These are phyloP conservation scores for Epinephelus lanceolatus DNA, from an alignment of 2,113 vertebrate species.

Conservation along the genomic window DNA sequence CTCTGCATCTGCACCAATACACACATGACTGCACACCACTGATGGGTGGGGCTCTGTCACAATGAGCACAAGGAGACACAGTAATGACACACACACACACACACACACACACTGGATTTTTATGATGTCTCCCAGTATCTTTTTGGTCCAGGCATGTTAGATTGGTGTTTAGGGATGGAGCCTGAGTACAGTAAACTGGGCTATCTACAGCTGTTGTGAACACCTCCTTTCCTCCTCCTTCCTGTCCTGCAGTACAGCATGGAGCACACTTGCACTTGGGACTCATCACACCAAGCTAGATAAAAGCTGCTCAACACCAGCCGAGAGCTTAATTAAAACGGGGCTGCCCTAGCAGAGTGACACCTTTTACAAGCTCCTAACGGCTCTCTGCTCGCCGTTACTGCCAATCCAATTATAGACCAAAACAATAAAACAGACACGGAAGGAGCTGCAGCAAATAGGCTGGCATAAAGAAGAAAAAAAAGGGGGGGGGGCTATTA, in stretches of 20 bases:
- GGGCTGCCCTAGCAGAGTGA: constrained; percentile 66
- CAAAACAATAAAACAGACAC: constrained; percentile 78
- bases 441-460: constrained; percentile 64
- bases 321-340: constrained; percentile 88
- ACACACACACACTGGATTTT: constrained; percentile 45
- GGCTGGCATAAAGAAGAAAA: constrained; percentile 23
- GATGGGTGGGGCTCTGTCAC: constrained; percentile 73
- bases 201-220: constrained; percentile 58
- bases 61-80: constrained; percentile 55
- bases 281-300: constrained; percentile 75
- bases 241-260: constrained; percentile 31
- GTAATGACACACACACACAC: constrained; percentile 10
- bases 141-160: constrained; percentile 43
- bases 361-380: constrained; percentile 81
- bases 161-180: constrained; percentile 45
- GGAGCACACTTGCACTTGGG: constrained; percentile 48
- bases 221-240: constrained; percentile 36
- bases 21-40: constrained; percentile 61
- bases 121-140: constrained; percentile 55
- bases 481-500: constrained; percentile 57
- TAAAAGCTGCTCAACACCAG: constrained; percentile 83
- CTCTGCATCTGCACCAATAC: constrained; percentile 58
- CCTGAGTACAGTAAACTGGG: constrained; percentile 56
- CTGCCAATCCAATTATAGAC: constrained; percentile 83
- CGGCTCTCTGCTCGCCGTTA: constrained; percentile 67